Evolutionary conservation across 2,113 vertebrate genomes (phyloP), one percentile per base, ranked within the genome.

Genomic region (Marcusenius ussheri): DNA sequence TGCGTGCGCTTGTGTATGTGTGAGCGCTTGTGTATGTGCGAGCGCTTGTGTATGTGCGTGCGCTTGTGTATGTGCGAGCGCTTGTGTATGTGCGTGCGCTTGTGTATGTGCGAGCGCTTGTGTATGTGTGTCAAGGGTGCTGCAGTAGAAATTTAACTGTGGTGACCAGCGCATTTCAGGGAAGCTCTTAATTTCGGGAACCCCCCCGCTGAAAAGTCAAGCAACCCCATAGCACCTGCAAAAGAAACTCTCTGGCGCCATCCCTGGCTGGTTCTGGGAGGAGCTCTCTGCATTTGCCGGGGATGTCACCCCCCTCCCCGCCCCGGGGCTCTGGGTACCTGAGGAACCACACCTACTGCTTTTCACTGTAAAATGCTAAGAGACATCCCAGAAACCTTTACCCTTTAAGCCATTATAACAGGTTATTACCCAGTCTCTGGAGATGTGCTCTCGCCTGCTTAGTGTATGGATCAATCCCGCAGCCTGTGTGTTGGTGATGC

Each of bases 361-460:
- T 83, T 24, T 83, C 80, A 42, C 13, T 83, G 77, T 53, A 15
- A 87, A 87, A 87, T 51, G 5, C 47, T 13, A 53, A 13, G 13
- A 3, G 2, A 85, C 2, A 27, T 21, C 17, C 83, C 46, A 27
- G 83, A 49, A 24, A 27, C 11, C 62, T 80, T 35, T 35, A 24
- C 27, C 66, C 24, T 53, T 19, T 62, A 5, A 91, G 51, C 89
- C 58, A 91, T 91, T 83, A 88, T 90, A 92, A 89, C 89, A 15
- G 51, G 88, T 88, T 77, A 89, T 90, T 90, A 91, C 83, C 90
- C 58, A 15, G 21, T 86, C n/a, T 87, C 47, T 39, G 45, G 35
- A 24, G 46, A 31, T 49, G 45, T 91, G 90, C 47, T 50, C 53
- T 51, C 42, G 51, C 91, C 80, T 80, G 90, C 42, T 27, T 42